Evolutionary conservation across 2,113 vertebrate species (phyloP), one percentile per base, ranked within the genome.

Genomic region (Sterrhoptilus dennistouni): DNA sequence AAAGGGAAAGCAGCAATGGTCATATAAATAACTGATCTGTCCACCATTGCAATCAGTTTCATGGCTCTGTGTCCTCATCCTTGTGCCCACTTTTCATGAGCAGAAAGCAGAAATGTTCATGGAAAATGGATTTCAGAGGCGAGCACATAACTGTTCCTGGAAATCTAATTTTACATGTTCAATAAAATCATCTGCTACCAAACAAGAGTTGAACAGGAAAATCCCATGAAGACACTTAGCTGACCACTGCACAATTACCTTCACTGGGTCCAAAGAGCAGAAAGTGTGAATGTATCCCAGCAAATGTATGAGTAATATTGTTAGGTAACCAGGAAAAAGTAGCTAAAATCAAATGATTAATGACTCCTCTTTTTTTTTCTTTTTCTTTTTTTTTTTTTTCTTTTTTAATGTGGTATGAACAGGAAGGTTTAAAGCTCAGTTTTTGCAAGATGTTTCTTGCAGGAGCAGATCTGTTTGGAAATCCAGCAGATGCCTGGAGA

Each of bases 161-260:
- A 96, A 97, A 84, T 89, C 88, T 94, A 95, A 94, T 94, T 94
- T 93, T 92, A 92, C 1, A 3, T 86, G 82, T 96, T 87, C 90
- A 89, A 60, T 83, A 93, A 81, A 93, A 90, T 85, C 77, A 81
- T 93, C 57, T 57, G 49, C 80, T 79, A 45, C 76, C 49, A 40
- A 71, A 75, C 44, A 90, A 88, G 60, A 42, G 31, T 29, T 70
- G 87, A 95, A 47, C 64, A 78, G 87, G 50, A 93, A 93, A 83
- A 83, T 72, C 59, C 21, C 70, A 86, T 2, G 21, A 35, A 59
- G 50, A 74, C 54, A 66, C 22, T 65, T 57, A 74, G 72, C 71
- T 89, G 74, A 77, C 45, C 78, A 24, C 33, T 94, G 72, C 25
- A 44, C 44, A 61, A 35, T 78, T 63, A 44, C 70, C 59, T 86